Evolutionary conservation across 2,888 invertebrate species (phyloP).

Genomic region (Tachina fera): DNA sequence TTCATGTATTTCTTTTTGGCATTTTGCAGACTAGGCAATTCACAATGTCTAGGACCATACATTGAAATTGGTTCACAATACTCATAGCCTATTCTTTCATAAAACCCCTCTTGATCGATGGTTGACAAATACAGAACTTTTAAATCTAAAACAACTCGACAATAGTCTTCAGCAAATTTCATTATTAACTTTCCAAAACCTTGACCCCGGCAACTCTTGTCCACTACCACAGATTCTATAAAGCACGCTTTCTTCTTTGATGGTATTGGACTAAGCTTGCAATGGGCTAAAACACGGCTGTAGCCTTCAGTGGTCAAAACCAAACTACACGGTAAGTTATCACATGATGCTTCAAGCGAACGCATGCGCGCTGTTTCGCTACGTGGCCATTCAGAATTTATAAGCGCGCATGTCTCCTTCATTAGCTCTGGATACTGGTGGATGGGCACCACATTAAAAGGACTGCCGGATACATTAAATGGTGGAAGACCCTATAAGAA

Average conservation of each 20-base stretch:
- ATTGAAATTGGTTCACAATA: slow-evolving; percentile 88
- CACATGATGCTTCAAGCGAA: slow-evolving; percentile 89
- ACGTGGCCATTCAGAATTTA: slow-evolving; percentile 94
- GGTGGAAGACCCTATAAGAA: slow-evolving; percentile 82
- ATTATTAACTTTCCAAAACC: slow-evolving; percentile 91
- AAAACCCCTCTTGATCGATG: slow-evolving; percentile 90
- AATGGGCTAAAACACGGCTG: slow-evolving; percentile 88
- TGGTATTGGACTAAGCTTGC: slow-evolving; percentile 90
- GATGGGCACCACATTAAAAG: slow-evolving; percentile 86
- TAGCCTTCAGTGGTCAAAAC: slow-evolving; percentile 85
- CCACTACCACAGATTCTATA: slow-evolving; percentile 92
- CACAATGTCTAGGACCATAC: slow-evolving; percentile 85
- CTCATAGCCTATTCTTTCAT: slow-evolving; percentile 88
- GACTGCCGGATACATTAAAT: slow-evolving; percentile 82
- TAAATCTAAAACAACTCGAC: slow-evolving; percentile 85
- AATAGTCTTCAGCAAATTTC: slow-evolving; percentile 89
- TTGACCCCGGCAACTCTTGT: slow-evolving; percentile 87
- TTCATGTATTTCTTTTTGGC: slow-evolving; percentile 83
- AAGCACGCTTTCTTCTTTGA: slow-evolving; percentile 89
- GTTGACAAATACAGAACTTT: slow-evolving; percentile 88
- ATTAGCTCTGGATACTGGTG: slow-evolving; percentile 89
- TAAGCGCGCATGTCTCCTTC: slow-evolving; percentile 88
- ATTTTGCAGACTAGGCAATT: slow-evolving; percentile 81
- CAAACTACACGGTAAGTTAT: slow-evolving; percentile 88
- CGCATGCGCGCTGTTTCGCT: slow-evolving; percentile 91